Conservation (phyloP, 2,797 vertebrate species). For the Momotus momota region DNA sequence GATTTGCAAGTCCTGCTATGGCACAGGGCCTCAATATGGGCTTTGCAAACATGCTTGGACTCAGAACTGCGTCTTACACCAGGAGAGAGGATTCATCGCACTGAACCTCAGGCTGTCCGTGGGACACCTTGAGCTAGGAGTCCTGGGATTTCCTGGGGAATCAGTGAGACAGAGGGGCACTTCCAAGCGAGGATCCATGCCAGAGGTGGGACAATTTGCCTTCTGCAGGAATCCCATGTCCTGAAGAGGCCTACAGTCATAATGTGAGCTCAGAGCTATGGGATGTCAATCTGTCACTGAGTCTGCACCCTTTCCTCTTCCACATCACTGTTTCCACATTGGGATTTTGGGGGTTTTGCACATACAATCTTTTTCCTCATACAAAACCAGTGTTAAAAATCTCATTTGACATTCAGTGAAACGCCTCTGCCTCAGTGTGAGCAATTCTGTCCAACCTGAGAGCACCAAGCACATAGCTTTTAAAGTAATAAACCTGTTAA, state of each 20-base stretch:
- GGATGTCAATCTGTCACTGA: neutral
- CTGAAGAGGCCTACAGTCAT: neutral
- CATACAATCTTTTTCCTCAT: accelerated
- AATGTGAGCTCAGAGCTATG: neutral
- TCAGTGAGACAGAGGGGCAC: accelerated
- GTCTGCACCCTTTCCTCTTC: neutral
- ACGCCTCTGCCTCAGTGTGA: neutral
- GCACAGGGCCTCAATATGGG: accelerated
- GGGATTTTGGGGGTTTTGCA: neutral
- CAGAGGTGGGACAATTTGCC: neutral
- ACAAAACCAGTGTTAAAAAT: neutral
- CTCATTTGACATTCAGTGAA: neutral
- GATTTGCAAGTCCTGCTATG: neutral
- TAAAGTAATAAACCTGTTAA: neutral
- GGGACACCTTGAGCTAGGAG: neutral
- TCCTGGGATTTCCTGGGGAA: accelerated
- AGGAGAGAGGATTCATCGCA: neutral
- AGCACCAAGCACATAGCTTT: neutral
- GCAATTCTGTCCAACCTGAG: neutral
- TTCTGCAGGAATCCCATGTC: neutral
- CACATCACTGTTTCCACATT: neutral
- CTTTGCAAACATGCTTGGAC: neutral
- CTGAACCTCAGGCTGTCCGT: neutral
- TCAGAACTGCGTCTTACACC: neutral
- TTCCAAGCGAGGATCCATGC: neutral